Evolutionary conservation across 35 echinoderm and acorn worm species (phyloP).

Genomic region (Heliocidaris erythrogramma): DNA sequence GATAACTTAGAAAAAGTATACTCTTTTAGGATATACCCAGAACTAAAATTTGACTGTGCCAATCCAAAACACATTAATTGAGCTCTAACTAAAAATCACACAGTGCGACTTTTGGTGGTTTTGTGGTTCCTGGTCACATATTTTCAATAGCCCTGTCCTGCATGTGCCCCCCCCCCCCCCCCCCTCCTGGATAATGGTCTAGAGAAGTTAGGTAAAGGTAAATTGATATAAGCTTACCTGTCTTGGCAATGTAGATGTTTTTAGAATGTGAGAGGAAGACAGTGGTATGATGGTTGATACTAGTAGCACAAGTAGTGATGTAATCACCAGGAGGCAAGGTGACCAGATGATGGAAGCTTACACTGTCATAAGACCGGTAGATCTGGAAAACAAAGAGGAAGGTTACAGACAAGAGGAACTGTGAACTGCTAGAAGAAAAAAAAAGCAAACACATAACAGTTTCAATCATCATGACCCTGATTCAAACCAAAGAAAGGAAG

Average conservation of each 20-base stretch:
- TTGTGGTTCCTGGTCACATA: no score
- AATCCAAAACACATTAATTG: no score
- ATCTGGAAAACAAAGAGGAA: background rate
- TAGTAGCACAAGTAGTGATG: background rate
- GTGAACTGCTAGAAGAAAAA: no score
- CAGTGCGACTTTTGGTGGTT: no score
- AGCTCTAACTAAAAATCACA: no score
- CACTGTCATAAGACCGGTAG: background rate
- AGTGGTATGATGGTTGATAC: background rate
- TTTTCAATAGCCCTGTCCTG: background rate
- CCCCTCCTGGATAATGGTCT: background rate
- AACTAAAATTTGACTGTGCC: no score
- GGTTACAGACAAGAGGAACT: background rate
- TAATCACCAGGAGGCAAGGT: slow-evolving; percentile 27
- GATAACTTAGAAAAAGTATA: no score
- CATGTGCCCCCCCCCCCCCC: background rate
- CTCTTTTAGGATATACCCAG: no score
- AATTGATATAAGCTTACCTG: background rate
- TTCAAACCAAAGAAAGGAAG: no score
- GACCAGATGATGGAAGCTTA: background rate
- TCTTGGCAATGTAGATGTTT: slow-evolving; percentile 29
- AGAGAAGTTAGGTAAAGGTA: background rate
- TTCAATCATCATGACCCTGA: no score
- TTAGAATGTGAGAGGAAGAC: background rate
- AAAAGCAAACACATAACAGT: no score